Evolutionary conservation across 2,888 invertebrate species (phyloP).

Genomic region (Phyto melanocephala): DNA sequence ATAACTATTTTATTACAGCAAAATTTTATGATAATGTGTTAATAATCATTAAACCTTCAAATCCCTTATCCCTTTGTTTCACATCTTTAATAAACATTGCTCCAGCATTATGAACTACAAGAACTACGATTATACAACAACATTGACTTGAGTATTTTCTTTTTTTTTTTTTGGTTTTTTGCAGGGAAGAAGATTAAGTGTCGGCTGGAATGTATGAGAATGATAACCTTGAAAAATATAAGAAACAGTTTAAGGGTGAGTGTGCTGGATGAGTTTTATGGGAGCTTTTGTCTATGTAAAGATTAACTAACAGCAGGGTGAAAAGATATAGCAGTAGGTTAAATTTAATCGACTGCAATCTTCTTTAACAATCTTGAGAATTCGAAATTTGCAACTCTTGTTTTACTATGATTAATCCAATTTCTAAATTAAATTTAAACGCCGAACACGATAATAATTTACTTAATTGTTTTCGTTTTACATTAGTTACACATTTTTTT

Average conservation of each 20-base stretch:
- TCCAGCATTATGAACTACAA: not conserved
- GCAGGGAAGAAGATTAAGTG: too few species aligned
- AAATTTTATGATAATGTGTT: constrained; percentile 46
- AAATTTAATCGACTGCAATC: too few species aligned
- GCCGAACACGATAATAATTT: too few species aligned
- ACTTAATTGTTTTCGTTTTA: too few species aligned
- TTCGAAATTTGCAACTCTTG: too few species aligned
- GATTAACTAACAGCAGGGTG: not conserved
- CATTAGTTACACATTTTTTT: too few species aligned
- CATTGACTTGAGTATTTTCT: constrained; percentile 43
- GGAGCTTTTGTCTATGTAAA: not conserved
- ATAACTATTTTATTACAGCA: constrained; percentile 1
- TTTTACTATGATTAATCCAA: too few species aligned
- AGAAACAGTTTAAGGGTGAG: not conserved
- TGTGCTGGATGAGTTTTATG: too few species aligned
- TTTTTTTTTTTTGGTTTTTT: not conserved
- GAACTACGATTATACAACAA: not conserved
- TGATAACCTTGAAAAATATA: not conserved
- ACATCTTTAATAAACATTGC: constrained; percentile 39
- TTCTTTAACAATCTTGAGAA: too few species aligned
- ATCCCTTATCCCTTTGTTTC: constrained; percentile 43
- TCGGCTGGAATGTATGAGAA: not conserved
- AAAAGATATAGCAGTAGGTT: not conserved
- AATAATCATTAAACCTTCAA: constrained; percentile 48
- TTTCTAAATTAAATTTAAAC: too few species aligned